Percentiles rank a stretch among this genome's conserved stretches.
Conservation (phyloP, 1,140 invertebrate genomes). For the Phortica variegata region DNA sequence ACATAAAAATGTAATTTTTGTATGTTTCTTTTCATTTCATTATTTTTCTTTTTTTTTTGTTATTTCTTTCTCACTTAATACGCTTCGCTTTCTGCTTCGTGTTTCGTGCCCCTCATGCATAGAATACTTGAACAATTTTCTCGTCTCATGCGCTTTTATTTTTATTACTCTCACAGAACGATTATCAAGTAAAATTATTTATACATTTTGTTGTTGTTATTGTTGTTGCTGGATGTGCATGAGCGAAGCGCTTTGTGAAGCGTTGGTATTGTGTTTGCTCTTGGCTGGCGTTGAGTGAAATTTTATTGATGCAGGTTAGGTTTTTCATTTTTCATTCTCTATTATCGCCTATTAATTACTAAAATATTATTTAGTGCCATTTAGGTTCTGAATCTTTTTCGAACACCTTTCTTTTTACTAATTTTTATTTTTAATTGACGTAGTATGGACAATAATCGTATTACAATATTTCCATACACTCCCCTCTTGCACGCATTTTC, state of each 20-base stretch:
- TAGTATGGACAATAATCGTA: too few relatives aligned
- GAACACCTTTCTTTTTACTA: too few relatives aligned
- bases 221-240: conserved; percentile 3
- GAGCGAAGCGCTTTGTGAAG: too few relatives aligned
- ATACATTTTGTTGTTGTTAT: not conserved
- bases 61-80: conserved; percentile 12
- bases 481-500: not conserved
- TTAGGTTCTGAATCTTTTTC: too few relatives aligned
- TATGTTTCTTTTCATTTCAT: too few relatives aligned
- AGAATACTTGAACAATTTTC: too few relatives aligned
- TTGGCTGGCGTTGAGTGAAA: conserved; percentile 9
- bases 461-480: too few relatives aligned
- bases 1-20: too few relatives aligned
- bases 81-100: conserved; percentile 6
- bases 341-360: too few relatives aligned
- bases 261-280: conserved; percentile 1
- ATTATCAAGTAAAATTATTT: conserved; percentile 27
- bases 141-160: conserved; percentile 1
- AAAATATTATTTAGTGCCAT: too few relatives aligned
- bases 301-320: conserved; percentile 43
- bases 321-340: too few relatives aligned
- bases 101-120: conserved; percentile 1
- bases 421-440: too few relatives aligned
- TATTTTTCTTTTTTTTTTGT: conserved; percentile 3
- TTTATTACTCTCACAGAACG: not conserved